Evolutionary conservation across 2,113 vertebrate genomes (phyloP), one percentile per base, ranked within the genome.

Genomic region (Aegithalos caudatus): DNA sequence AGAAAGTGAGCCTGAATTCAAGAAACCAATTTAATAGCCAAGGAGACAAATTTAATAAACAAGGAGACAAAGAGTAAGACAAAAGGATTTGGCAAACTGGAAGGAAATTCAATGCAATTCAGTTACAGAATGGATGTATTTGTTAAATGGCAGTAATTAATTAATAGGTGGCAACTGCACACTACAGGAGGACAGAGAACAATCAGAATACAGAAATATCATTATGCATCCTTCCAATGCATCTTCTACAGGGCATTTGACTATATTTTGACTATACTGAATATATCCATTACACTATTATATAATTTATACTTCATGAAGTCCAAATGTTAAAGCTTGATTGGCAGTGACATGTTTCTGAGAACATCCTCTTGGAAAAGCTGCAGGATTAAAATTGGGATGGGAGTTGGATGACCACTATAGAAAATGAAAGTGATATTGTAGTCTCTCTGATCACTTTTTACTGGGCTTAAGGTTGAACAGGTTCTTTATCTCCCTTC

Each of bases 1-100:
- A 95, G 42, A 65, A 56, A 54, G 56, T 79, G 85, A 81, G 77
- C 90, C 81, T 80, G 60, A 58, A 77, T 95, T 92, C 95, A 80
- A 92, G 73, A 92, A 95, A 84, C 38, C 84, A 79, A 48, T 92
- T 93, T 97, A 88, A 57, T 57, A 88, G 50, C 27, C 44, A n/a
- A n/a, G n/a, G n/a, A n/a, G n/a, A n/a, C n/a, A n/a, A n/a, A n/a
- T n/a, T n/a, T n/a, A n/a, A n/a, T n/a, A n/a, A n/a, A 51, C 31
- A 76, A 78, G 74, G 42, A 70, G 40, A 88, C 13, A 27, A 66
- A 48, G 47, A 86, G 51, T 25, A 77, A 77, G 87, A 78, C 35
- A 64, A 70, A 80, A 94, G 73, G 40, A 92, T 48, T 33, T 87
- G 93, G 82, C 42, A 88, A 72, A 57, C 3, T 86, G 70, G 28